phyloP scores from a whole-genome alignment of 2,113 vertebrate species.

The Prochilodus magdalenae region DNA sequence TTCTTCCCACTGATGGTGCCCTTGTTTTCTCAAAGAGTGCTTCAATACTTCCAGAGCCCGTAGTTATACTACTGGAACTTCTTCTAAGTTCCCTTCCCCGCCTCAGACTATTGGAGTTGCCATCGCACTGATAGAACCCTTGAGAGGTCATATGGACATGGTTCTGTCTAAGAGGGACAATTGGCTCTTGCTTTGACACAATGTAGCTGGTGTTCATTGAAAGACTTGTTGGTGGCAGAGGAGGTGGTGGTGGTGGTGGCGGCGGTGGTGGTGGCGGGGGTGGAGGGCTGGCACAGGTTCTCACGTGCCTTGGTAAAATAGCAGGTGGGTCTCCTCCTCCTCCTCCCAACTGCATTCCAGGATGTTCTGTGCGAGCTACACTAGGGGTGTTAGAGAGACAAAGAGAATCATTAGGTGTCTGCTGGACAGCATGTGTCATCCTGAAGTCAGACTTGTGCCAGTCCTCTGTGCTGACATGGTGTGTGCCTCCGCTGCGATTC shows the following conservation, averaged over 20 bases:
- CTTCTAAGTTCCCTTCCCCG: slow-evolving; percentile 83
- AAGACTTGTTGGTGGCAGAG: slow-evolving; percentile 81
- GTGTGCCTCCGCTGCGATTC: slow-evolving; percentile 58
- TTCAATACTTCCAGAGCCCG: slow-evolving; percentile 78
- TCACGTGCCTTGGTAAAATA: slow-evolving; percentile 86
- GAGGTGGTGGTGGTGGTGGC: slow-evolving; percentile 57
- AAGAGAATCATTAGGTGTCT: slow-evolving; percentile 87
- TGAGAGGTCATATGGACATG: slow-evolving; percentile 79
- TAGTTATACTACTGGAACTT: slow-evolving; percentile 81
- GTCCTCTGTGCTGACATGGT: slow-evolving; percentile 68
- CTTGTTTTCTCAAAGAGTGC: slow-evolving; percentile 81
- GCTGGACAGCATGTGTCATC: slow-evolving; percentile 67
- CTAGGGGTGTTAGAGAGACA: slow-evolving; percentile 92
- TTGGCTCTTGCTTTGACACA: slow-evolving; percentile 86
- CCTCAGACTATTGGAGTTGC: slow-evolving; percentile 79
- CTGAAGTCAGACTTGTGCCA: slow-evolving; percentile 70
- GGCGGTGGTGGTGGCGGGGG: slow-evolving; percentile 62
- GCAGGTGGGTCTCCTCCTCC: slow-evolving; percentile 85
- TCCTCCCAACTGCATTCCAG: slow-evolving; percentile 85
- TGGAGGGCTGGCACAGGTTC: slow-evolving; percentile 79
- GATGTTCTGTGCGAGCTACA: slow-evolving; percentile 91
- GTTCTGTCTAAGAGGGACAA: slow-evolving; percentile 83
- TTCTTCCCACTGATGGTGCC: slow-evolving; percentile 73
- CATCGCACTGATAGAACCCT: slow-evolving; percentile 76
- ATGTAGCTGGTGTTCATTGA: slow-evolving; percentile 80